These are phyloP conservation scores for Brachyrhaphis roseni DNA, from an alignment of 2,797 vertebrate species.

Conservation along the genomic window DNA sequence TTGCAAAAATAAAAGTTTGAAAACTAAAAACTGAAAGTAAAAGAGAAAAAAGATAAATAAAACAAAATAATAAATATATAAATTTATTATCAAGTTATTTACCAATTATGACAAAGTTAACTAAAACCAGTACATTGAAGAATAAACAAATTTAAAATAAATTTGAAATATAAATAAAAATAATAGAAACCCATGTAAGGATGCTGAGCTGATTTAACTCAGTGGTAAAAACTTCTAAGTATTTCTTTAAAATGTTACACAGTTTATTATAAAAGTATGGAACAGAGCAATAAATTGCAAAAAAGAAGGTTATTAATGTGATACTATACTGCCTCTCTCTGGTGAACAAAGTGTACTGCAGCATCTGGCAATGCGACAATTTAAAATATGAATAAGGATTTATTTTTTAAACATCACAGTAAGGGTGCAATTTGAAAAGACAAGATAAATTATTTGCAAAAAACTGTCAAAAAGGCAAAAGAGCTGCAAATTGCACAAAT, in stretches of 20 bases:
- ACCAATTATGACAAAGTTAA: not conserved
- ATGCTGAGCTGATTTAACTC: not conserved
- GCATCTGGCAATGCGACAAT: not conserved
- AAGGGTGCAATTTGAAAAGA: not conserved
- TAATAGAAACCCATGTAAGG: not conserved
- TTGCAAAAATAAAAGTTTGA: not conserved
- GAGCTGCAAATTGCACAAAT: not conserved
- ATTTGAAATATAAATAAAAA: not conserved
- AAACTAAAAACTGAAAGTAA: not conserved
- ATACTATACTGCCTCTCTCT: conserved; percentile 42
- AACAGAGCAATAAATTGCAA: not conserved
- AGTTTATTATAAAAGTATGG: not conserved
- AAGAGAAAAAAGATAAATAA: not conserved
- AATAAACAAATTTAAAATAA: not conserved
- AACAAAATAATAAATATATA: not conserved
- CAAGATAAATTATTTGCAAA: not conserved
- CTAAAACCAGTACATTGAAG: not conserved
- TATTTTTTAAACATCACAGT: not conserved
- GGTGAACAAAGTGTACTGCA: conserved; percentile 1
- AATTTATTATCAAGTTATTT: not conserved
- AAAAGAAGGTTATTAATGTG: not conserved
- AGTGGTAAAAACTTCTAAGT: not conserved
- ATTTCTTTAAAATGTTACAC: not conserved
- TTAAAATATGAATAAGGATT: not conserved
- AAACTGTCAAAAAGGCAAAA: not conserved